These are phyloP conservation scores for Yponomeuta evonymella DNA, from an alignment of 2,888 invertebrate genomes.

Conservation along the genomic window DNA sequence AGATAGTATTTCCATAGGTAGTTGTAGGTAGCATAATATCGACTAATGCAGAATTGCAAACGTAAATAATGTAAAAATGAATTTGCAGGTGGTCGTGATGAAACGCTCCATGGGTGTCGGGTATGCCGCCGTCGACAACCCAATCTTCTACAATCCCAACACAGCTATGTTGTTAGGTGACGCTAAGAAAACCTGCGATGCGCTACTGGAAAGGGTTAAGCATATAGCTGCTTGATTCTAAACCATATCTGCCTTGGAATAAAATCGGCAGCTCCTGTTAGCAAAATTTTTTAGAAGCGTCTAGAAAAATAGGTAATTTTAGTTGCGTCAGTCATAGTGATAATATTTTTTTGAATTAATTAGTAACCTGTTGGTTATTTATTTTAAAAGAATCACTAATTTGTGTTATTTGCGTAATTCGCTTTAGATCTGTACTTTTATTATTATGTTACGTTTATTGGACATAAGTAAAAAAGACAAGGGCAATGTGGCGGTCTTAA, in stretches of 20 bases:
- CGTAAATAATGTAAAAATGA: background rate
- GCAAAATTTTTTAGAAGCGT: background rate
- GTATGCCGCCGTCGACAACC: constrained; percentile 95
- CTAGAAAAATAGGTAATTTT: background rate
- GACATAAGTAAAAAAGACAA: too few relatives aligned
- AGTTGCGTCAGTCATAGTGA: background rate
- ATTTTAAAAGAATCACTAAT: background rate
- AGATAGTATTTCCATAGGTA: too few relatives aligned
- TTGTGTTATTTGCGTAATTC: background rate
- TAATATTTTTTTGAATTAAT: background rate
- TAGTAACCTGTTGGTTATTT: background rate
- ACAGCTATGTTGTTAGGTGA: constrained; percentile 92
- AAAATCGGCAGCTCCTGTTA: background rate
- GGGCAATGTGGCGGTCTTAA: too few relatives aligned
- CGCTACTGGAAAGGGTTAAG: constrained; percentile 81
- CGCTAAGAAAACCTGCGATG: constrained; percentile 93
- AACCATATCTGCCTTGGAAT: background rate
- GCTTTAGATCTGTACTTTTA: background rate
- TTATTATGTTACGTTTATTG: too few relatives aligned
- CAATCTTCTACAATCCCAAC: constrained; percentile 93
- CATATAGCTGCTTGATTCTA: constrained; percentile 41
- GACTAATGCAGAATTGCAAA: background rate
- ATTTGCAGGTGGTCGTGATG: constrained; percentile 87
- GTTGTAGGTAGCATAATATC: background rate
- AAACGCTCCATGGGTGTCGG: constrained; percentile 92